Evolutionary conservation across 2,888 invertebrate genomes (phyloP), one percentile per base, ranked within the genome.

Genomic region (Exephanes ischioxanthus): DNA sequence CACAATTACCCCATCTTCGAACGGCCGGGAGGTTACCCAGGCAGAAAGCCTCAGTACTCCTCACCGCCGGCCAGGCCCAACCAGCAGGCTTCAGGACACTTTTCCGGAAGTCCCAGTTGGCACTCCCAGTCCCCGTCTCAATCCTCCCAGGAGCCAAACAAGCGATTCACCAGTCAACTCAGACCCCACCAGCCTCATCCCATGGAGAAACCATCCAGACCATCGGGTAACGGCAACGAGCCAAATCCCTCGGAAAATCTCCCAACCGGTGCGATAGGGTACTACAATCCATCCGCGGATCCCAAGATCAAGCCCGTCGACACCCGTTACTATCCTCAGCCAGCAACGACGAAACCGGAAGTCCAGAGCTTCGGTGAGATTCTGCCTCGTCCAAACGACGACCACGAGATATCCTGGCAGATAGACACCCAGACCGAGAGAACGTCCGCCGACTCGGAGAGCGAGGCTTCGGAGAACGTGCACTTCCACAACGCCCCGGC

Each of bases 181-280:
- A 82, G 82, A 26, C 85, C 85, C 11, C 4, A 72, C 9, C 72
- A 79, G 61, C 33, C 82, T 3, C 51, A 71, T 33, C 55, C 76
- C 1, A 58, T 80, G 58, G 67, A 79, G 9, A 33, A 71, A 9
- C 33, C 37, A 16, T 51, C 79, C 3, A 66, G 76, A 51, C 84
- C 85, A 16, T 26, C 51, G 37, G 72, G 33, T 14, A 19, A 48
- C 4, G 33, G 53, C 16, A 55, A 87, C n/a, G 77, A 76, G 22
- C 68, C 51, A 30, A 81, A 67, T 33, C 61, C 80, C 3, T 68
- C 89, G 3, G 91, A 91, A 7, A 87, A 90, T 37, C 61, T 92
- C 3, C 92, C 93, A 0, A 92, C 91, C 4, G 92, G 92, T 58
- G 91, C 91, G 0, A 80, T 91, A 14, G 91, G 91, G 63, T 92